Percentiles rank a stretch among this genome's conserved stretches.
These are phyloP conservation scores for Craniophora ligustri DNA, from an alignment of 2,888 invertebrate genomes.

Conservation along the genomic window DNA sequence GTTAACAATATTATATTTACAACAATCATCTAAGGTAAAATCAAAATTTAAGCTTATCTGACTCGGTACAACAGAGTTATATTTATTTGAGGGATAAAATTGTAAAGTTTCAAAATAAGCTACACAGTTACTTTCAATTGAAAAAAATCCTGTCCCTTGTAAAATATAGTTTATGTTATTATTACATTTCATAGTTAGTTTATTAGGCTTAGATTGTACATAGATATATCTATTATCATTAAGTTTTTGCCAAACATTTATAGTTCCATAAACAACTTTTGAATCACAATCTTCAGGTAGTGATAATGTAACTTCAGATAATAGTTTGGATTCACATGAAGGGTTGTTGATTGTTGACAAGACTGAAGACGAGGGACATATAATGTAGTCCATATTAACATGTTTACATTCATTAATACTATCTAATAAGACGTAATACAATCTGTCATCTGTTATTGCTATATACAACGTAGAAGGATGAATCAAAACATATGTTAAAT, in stretches of 20 bases:
- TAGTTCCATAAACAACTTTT: conserved; percentile 22
- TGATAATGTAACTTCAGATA: conserved; percentile 3
- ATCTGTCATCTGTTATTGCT: conserved; percentile 13
- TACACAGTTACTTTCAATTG: not conserved
- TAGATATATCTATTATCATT: conserved; percentile 35
- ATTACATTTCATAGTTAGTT: conserved; percentile 12
- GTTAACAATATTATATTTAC: conserved; percentile 16
- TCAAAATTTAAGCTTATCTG: no score
- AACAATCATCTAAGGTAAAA: conserved; percentile 20
- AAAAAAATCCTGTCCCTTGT: not conserved
- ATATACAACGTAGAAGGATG: conserved; percentile 27
- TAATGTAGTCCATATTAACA: conserved; percentile 11
- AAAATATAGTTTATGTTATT: not conserved
- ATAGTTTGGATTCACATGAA: conserved; percentile 21
- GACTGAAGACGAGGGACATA: conserved; percentile 21
- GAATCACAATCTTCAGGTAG: conserved; percentile 16
- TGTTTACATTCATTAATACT: conserved; percentile 23
- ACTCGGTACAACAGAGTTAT: no score
- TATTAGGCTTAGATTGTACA: conserved; percentile 27
- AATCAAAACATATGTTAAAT: conserved; percentile 21
- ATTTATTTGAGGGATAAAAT: no score
- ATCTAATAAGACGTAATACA: conserved; percentile 19
- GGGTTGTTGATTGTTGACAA: conserved; percentile 11
- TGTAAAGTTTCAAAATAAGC: not conserved
- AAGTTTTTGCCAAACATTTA: conserved; percentile 29